phyloP scores from a whole-genome alignment of 64 coral and sea anemone genomes.

The Montipora capricornis region DNA sequence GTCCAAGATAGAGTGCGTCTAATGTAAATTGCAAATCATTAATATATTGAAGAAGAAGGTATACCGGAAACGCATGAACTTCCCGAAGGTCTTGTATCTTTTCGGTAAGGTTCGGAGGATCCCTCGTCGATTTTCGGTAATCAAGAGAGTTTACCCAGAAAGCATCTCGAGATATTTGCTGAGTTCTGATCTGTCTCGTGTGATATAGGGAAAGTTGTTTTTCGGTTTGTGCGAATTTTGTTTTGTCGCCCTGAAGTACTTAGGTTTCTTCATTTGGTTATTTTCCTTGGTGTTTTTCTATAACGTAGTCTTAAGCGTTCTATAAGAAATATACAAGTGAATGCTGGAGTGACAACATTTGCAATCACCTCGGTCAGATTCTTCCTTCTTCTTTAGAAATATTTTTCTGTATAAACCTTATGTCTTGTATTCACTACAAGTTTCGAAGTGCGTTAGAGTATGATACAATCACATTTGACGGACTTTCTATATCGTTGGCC shows the following conservation, averaged over 20 bases:
- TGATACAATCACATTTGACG: conserved; percentile 98
- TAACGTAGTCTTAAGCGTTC: not conserved
- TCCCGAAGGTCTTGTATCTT: not conserved
- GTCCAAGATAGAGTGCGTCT: conserved; percentile 6
- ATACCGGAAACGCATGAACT: not conserved
- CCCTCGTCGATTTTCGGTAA: not conserved
- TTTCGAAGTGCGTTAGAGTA: conserved; percentile 98
- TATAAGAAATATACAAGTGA: too few species aligned
- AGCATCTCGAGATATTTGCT: not conserved
- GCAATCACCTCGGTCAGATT: not conserved
- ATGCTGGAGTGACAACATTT: too few species aligned
- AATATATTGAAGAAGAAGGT: too few species aligned
- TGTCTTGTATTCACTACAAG: conserved; percentile 99
- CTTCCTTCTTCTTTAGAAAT: not conserved
- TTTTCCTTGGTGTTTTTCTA: not conserved
- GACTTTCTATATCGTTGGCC: conserved; percentile 93
- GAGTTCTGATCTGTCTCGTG: not conserved
- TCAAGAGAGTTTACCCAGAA: not conserved
- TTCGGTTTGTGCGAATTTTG: not conserved
- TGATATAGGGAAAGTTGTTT: not conserved
- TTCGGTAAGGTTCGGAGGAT: not conserved
- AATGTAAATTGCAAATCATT: conserved; percentile 29
- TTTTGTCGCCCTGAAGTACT: not conserved
- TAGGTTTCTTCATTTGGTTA: not conserved
- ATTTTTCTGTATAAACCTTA: not conserved